Evolutionary conservation across 2,888 invertebrate genomes (phyloP), one percentile per base, ranked within the genome.

Genomic region (Blera fallax): DNA sequence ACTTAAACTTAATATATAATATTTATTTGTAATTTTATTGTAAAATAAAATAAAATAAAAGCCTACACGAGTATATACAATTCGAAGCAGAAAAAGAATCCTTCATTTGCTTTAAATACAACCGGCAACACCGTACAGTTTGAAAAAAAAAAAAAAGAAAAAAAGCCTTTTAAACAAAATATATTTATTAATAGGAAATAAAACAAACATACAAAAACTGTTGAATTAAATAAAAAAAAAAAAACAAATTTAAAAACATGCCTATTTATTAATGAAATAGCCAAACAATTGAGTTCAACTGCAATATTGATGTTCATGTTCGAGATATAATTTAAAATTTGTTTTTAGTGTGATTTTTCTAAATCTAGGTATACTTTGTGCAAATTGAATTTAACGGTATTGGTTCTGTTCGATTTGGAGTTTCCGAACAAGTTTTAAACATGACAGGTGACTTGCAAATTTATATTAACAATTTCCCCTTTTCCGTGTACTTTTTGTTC

Each of bases 1-100:
- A 80, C 65, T 74, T 70, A 80, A 80, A 80, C 48, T 79, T 79
- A 62, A 87, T 77, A 81, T 74, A 82, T 65, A 74, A 76, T 85
- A 85, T 87, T 87, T 82, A 82, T 87, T 76, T 72, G 79, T 81
- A 82, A 87, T 87, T 80, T 72, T 84, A 72, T 79, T 80, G 84
- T 84, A 85, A 73, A 87, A 87, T 80, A 77, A 65, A 76, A 81
- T 74, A 87, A 82, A 78, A 77, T 52, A 73, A 72, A 84, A 62
- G 6, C 54, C 14, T 45, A 54, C 11, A 72, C 73, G 34, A 85
- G 37, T 69, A 54, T 62, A 34, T 62, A 74, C 74, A 65, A 65
- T 73, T 83, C 79, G 40, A 40, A 14, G 50, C 54, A 65, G 34
- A 16, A 52, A 52, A 60, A 48, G 29, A 14, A 21, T 48, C 14